Conservation (phyloP, 2,888 invertebrate genomes). For the Meliscaeva auricollis region DNA sequence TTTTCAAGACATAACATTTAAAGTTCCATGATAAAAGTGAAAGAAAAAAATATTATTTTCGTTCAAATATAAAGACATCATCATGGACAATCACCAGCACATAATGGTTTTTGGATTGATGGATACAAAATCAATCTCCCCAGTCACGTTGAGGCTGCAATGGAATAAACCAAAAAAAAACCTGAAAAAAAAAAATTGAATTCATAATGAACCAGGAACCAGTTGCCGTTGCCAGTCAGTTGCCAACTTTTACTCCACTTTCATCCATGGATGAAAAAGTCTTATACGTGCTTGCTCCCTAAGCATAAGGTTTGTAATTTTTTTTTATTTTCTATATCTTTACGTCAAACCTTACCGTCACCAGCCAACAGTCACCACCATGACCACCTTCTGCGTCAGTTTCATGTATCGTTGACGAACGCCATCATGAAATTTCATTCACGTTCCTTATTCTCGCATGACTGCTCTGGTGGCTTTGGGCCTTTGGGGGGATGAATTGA, state of each 20-base stretch:
- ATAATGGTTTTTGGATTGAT: slow-evolving; percentile 17
- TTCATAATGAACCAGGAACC: slow-evolving; percentile 73
- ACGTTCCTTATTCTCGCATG: slow-evolving; percentile 75
- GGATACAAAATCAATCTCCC: slow-evolving; percentile 40
- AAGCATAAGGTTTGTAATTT: slow-evolving; percentile 15
- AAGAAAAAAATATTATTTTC: neutral
- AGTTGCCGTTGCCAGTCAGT: slow-evolving; percentile 68
- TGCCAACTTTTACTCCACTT: slow-evolving; percentile 74
- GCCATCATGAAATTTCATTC: slow-evolving; percentile 73
- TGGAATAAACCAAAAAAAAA: slow-evolving; percentile 14
- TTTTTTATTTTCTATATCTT: neutral
- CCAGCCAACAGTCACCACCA: neutral
- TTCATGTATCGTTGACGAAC: slow-evolving; percentile 67
- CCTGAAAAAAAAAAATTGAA: slow-evolving; percentile 40
- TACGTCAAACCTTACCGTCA: slow-evolving; percentile 27
- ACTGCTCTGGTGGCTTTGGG: slow-evolving; percentile 49
- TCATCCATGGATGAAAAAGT: slow-evolving; percentile 48
- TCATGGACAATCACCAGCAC: slow-evolving; percentile 14
- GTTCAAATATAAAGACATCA: neutral
- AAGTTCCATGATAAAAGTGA: neutral
- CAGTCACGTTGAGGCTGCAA: slow-evolving; percentile 71
- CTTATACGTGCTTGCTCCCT: slow-evolving; percentile 41
- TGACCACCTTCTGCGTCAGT: slow-evolving; percentile 45
- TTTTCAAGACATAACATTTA: neutral
- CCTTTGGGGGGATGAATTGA: slow-evolving; percentile 46